Evolutionary conservation across 2,797 vertebrate species (phyloP).

Genomic region (Jordanella pulchra): DNA sequence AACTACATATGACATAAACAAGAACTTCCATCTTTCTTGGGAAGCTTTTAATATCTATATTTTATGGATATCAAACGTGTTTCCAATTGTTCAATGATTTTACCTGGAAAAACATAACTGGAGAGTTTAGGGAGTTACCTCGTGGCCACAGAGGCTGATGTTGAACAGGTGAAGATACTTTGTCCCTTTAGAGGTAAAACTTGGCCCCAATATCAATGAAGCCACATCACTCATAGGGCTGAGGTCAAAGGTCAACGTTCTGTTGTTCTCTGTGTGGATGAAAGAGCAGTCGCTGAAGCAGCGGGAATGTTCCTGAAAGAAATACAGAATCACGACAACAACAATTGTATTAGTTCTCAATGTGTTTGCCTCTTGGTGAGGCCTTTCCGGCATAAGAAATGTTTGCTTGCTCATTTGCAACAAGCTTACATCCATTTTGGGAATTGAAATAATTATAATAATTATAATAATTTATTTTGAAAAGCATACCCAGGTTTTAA

Average conservation of each 20-base stretch:
- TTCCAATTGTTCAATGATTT: too few species aligned
- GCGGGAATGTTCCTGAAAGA: constrained; percentile 86
- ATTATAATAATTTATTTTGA: not conserved
- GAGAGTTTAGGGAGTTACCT: constrained; percentile 73
- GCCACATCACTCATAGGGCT: constrained; percentile 83
- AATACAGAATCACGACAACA: not conserved
- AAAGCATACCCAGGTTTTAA: not conserved
- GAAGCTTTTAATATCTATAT: too few species aligned
- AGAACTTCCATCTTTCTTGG: too few species aligned
- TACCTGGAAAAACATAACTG: too few species aligned
- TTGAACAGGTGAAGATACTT: constrained; percentile 97
- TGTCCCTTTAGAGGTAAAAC: constrained; percentile 97
- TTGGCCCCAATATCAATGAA: constrained; percentile 90
- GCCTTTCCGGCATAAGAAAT: too few species aligned
- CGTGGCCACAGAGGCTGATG: constrained; percentile 92
- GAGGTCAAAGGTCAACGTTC: constrained; percentile 89
- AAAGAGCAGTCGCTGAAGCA: constrained; percentile 93
- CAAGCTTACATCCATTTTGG: too few species aligned
- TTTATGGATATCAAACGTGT: too few species aligned
- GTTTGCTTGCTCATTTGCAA: too few species aligned
- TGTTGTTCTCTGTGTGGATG: constrained; percentile 84
- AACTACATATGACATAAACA: too few species aligned
- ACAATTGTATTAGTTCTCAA: too few species aligned
- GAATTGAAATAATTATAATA: not conserved
- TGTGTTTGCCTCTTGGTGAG: too few species aligned